Percentiles rank a stretch among this genome's conserved stretches.
phyloP scores from a whole-genome alignment of 2,797 vertebrate species.

The Cirrhinus mrigala region DNA sequence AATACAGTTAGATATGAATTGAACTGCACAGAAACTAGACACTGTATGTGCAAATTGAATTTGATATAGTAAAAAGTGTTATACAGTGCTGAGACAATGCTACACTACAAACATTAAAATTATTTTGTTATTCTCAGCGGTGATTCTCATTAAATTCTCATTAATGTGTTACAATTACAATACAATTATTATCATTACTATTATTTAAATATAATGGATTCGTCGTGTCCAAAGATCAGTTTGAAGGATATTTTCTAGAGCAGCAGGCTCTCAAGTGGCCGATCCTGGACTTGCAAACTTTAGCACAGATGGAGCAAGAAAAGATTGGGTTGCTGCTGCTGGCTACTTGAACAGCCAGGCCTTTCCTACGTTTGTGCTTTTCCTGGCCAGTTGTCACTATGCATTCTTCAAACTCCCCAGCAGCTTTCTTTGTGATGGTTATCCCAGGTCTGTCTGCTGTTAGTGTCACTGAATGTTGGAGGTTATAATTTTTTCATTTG shows the following conservation, averaged over 20 bases:
- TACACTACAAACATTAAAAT: not conserved
- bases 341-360: not conserved
- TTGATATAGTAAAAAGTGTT: not conserved
- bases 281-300: not conserved
- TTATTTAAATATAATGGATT: not conserved
- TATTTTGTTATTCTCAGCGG: too few relatives aligned
- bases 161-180: too few relatives aligned
- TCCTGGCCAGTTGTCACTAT: not conserved
- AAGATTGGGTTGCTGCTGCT: not conserved
- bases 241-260: not conserved
- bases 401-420: not conserved
- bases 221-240: not conserved
- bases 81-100: not conserved
- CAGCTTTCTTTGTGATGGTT: too few relatives aligned
- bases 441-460: too few relatives aligned
- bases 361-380: not conserved
- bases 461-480: too few relatives aligned
- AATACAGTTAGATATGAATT: not conserved
- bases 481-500: not conserved
- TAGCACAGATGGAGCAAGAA: not conserved
- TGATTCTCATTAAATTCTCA: too few relatives aligned
- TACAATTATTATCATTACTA: too few relatives aligned
- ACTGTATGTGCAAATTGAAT: accelerated
- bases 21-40: not conserved
- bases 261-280: not conserved